Evolutionary conservation across 2,888 invertebrate species (phyloP).

Genomic region (Plagodis dolabraria): DNA sequence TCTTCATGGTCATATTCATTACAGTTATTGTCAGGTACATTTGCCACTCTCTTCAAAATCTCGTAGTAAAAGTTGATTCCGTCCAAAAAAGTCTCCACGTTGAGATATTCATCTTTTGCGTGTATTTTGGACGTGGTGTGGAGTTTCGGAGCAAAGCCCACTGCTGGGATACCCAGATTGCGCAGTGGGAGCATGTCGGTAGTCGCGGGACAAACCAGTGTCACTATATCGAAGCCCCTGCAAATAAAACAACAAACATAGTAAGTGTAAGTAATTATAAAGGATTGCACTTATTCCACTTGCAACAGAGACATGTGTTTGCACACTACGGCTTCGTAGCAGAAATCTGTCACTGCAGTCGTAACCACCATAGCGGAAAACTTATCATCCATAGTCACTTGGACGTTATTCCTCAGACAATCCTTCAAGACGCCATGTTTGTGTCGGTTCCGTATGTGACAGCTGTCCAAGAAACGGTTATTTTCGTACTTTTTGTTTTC

Average conservation of each 20-base stretch:
- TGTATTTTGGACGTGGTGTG: conserved; percentile 54
- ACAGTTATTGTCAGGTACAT: conserved; percentile 25
- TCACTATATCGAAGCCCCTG: conserved; percentile 55
- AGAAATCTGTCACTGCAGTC: too few species aligned
- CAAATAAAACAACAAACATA: conserved; percentile 21
- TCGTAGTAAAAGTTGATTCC: conserved; percentile 63
- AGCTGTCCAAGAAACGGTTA: too few species aligned
- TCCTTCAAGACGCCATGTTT: too few species aligned
- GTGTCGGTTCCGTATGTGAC: too few species aligned
- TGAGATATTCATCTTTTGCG: conserved; percentile 59
- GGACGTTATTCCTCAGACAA: too few species aligned
- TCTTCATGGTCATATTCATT: too few species aligned
- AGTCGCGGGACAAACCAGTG: conserved; percentile 59
- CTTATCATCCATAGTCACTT: too few species aligned
- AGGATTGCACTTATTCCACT: too few species aligned
- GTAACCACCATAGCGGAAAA: too few species aligned
- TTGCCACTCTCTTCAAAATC: conserved; percentile 46
- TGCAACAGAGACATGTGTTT: too few species aligned
- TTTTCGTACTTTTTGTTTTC: too few species aligned
- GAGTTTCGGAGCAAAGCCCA: conserved; percentile 62
- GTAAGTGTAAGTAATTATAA: background rate
- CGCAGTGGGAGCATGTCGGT: conserved; percentile 61
- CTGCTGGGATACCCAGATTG: conserved; percentile 59
- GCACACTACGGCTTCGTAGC: too few species aligned
- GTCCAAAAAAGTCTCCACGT: conserved; percentile 52